Evolutionary conservation across 2,888 invertebrate species (phyloP).

Genomic region (Nomada hirtipes): DNA sequence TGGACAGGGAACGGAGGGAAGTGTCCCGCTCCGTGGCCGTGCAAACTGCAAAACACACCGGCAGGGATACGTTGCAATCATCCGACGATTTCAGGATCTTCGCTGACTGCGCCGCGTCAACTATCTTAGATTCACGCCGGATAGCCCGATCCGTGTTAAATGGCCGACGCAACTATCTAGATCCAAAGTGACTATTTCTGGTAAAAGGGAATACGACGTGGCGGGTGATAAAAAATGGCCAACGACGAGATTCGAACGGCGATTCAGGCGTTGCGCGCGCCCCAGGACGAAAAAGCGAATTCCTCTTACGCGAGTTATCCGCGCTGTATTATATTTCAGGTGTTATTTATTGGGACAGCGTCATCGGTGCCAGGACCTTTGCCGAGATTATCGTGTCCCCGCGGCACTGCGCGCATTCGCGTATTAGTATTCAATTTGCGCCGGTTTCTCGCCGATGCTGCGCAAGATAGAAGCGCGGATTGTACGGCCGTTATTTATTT

Average conservation of each 20-base stretch:
- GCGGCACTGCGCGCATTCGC: neutral
- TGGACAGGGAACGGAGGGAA: slow-evolving; percentile 26
- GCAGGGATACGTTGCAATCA: slow-evolving; percentile 50
- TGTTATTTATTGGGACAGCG: slow-evolving; percentile 50
- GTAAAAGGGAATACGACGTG: slow-evolving; percentile 13
- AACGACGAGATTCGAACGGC: slow-evolving; percentile 6
- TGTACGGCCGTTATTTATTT: slow-evolving; percentile 24
- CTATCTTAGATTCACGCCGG: slow-evolving; percentile 55
- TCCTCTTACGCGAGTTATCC: slow-evolving; percentile 51
- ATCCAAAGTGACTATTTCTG: slow-evolving; percentile 55
- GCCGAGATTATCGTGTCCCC: slow-evolving; percentile 16
- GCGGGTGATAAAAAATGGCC: slow-evolving; percentile 9
- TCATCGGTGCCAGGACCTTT: slow-evolving; percentile 18
- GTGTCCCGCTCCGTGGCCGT: slow-evolving; percentile 3
- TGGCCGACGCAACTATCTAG: slow-evolving; percentile 54
- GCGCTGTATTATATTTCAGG: slow-evolving; percentile 50
- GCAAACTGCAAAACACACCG: neutral
- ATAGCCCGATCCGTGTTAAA: slow-evolving; percentile 52
- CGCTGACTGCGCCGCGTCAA: slow-evolving; percentile 46
- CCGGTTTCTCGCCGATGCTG: slow-evolving; percentile 5
- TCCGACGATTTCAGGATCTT: slow-evolving; percentile 55
- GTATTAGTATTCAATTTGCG: slow-evolving; percentile 50
- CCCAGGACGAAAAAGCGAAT: slow-evolving; percentile 37
- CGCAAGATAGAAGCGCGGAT: slow-evolving; percentile 6
- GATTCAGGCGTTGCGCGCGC: slow-evolving; percentile 18